phyloP scores from a whole-genome alignment of 2,888 invertebrate species.

The Xestia ashworthii region DNA sequence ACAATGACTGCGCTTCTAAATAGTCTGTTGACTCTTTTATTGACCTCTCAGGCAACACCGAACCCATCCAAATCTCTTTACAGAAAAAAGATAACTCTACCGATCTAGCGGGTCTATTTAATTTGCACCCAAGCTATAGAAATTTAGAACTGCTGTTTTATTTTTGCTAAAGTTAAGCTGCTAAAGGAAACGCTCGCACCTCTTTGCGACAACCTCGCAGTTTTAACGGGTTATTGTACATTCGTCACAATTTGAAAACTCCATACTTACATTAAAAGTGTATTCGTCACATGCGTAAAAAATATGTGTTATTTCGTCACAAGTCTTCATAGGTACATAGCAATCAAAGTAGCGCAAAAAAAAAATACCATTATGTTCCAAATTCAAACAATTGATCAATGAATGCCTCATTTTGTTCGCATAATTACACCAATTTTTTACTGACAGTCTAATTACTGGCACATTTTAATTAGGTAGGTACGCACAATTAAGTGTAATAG shows the following conservation, averaged over 20 bases:
- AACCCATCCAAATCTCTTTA: neutral
- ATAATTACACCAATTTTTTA: neutral
- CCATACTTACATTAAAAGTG: no score
- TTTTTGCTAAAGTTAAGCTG: neutral
- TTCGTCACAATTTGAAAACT: no score
- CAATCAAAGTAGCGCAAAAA: neutral
- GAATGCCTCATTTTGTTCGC: neutral
- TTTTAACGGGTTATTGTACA: neutral
- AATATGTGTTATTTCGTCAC: no score
- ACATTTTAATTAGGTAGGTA: constrained; percentile 15
- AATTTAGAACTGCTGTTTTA: neutral
- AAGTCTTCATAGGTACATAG: no score
- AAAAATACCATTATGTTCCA: neutral
- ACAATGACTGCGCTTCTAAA: no score
- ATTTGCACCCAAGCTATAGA: neutral
- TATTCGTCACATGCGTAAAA: no score
- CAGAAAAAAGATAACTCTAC: neutral
- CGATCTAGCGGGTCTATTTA: neutral
- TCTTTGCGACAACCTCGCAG: neutral
- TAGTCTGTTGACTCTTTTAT: no score
- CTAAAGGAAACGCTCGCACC: neutral
- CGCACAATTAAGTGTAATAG: constrained; percentile 23
- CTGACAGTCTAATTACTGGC: constrained; percentile 1
- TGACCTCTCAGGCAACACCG: no score
- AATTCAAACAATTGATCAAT: neutral